A percentile compares a stretch with the other conserved stretches of the same genome.
Evolutionary conservation across 2,888 invertebrate genomes (phyloP).

Genomic region (Epirrhoe alternata): DNA sequence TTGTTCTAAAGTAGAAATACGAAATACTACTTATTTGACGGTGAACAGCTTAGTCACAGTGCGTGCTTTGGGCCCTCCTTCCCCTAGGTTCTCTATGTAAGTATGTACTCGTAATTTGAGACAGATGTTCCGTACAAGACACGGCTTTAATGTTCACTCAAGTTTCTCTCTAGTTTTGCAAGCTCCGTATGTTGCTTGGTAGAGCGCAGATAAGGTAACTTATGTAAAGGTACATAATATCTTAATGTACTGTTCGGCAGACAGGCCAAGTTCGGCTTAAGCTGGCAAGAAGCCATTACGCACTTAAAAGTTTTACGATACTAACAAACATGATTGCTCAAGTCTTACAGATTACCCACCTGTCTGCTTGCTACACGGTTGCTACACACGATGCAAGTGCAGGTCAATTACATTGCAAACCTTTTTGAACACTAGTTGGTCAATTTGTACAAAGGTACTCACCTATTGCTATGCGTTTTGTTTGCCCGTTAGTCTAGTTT

Average conservation of each 20-base stretch:
- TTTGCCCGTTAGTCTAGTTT: slow-evolving; percentile 18
- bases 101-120: background rate
- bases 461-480: slow-evolving; percentile 13
- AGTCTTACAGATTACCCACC: slow-evolving; percentile 36
- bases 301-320: slow-evolving; percentile 43
- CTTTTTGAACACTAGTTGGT: slow-evolving; percentile 27
- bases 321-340: slow-evolving; percentile 44
- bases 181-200: slow-evolving; percentile 24
- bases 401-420: slow-evolving; percentile 28
- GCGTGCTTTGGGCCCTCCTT: too few species aligned
- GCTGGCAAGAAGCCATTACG: slow-evolving; percentile 47
- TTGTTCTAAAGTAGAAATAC: too few species aligned
- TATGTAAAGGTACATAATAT: slow-evolving; percentile 9
- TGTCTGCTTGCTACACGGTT: slow-evolving; percentile 22
- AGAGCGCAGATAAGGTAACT: slow-evolving; percentile 20
- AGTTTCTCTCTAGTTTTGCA: slow-evolving; percentile 10
- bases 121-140: background rate
- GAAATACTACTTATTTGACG: too few species aligned
- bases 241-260: slow-evolving; percentile 20
- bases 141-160: background rate
- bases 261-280: slow-evolving; percentile 40
- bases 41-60: too few species aligned
- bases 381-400: slow-evolving; percentile 13
- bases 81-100: too few species aligned
- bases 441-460: slow-evolving; percentile 8